Evolutionary conservation across 2,888 invertebrate genomes (phyloP), one percentile per base, ranked within the genome.

Genomic region (Eupelmus urozonus): DNA sequence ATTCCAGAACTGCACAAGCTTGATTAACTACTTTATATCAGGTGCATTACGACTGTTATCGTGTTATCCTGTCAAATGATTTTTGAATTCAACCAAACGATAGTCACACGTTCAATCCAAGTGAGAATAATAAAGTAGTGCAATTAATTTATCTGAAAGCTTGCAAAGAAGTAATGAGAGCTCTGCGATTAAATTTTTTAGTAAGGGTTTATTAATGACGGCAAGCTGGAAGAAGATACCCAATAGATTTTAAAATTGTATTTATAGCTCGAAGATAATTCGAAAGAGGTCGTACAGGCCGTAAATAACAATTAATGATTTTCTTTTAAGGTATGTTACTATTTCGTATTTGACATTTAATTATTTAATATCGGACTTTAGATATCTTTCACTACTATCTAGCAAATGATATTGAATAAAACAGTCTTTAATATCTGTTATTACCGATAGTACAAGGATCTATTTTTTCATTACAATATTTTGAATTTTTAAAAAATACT

Each of bases 121-220:
- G 51, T 55, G 34, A 5, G 59, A 59, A 59, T 59, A 34, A 59
- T 59, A 59, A 59, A 59, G n/a, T 59, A 34, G 29, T 18, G 59
- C 34, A 59, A 59, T 59, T 59, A 59, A 29, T n/a, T 29, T 59
- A 59, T 59, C 34, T 59, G 11, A 9, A 59, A 29, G 29, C 34
- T 59, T 34, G 18, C 23, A 4, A n/a, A 59, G 59, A 1, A 34
- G n/a, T 34, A 29, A 59, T 59, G 59, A 59, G 25, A 59, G 34
- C 18, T 29, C 18, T 18, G 2, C 2, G 59, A 59, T 59, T 29
- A 59, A 59, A 59, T 59, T 34, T 18, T 59, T 9, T 9, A 0
- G n/a, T 5, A n/a, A 34, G 59, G 3, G 34, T 59, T 59, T 34
- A 34, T 34, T 59, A 34, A 34, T 29, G 59, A 34, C 25, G 1